Evolutionary conservation across 2,797 vertebrate genomes (phyloP), one percentile per base, ranked within the genome.

Genomic region (Pseudotriccus pelzelni): DNA sequence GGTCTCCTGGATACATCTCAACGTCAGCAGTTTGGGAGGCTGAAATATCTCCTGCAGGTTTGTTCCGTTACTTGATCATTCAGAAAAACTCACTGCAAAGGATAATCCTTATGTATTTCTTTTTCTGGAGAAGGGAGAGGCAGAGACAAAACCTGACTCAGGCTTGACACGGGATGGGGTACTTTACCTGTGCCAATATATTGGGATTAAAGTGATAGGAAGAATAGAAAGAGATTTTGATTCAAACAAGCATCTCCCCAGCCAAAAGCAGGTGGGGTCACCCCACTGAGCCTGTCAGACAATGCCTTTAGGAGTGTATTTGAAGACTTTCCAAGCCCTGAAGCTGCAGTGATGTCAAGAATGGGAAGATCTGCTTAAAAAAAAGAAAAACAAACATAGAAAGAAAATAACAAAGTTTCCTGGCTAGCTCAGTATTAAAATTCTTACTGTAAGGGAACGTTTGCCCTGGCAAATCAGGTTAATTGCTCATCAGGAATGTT

Each of bases 1-100:
- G 63, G 73, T 93, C 84, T 92, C 89, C 89, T 89, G 91, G 94
- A 92, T 91, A 74, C 82, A 66, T 66, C 79, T 92, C 87, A 91
- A 68, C 32, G 8, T 90, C 95, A 95, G 92, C 87, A 44, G 44
- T 87, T 78, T 52, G 73, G 56, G 89, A 94, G 50, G 89, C 84
- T 87, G 93, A 93, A 92, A 92, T 75, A 75, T 50, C 69, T 93
- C 78, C 36, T 1, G 6, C 59, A 67, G 81, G 52, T 80, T 92
- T 74, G 43, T 86, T 78, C 66, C 8, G 7, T 75, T 72, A n/a
- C 25, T 85, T 67, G 74, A 73, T 63, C 73, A 84, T 75, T 77
- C 16, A 63, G 18, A 93, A 53, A 59, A 67, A 37, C 1, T 46
- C 79, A 34, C 23, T 41, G 37, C 12, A 4, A 70, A 85, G 15